phyloP scores from a whole-genome alignment of 2,113 vertebrate species.

The Bolborhynchus lineola region DNA sequence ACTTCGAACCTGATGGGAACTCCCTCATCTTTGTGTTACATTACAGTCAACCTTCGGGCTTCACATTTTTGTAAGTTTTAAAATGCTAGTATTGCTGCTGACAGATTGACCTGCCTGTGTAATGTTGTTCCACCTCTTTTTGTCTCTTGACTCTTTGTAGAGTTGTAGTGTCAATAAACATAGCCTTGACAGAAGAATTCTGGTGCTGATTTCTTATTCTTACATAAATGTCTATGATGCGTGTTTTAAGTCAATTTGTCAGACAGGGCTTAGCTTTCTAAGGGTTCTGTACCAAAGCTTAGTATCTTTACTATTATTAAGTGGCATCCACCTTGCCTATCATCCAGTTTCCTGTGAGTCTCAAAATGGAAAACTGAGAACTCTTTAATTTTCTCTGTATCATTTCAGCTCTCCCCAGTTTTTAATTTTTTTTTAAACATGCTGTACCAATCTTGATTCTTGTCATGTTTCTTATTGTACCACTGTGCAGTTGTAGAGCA shows the following conservation, averaged over 20 bases:
- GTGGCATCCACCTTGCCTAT: background rate
- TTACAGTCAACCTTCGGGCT: background rate
- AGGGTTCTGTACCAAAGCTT: background rate
- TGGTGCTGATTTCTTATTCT: background rate
- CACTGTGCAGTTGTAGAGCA: background rate
- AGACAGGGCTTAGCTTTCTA: background rate
- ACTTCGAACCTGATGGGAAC: background rate
- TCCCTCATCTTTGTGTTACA: background rate
- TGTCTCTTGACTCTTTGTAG: background rate
- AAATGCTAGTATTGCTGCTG: background rate
- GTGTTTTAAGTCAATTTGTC: background rate
- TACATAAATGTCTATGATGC: fast-evolving
- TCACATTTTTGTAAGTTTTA: background rate
- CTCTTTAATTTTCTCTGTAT: background rate
- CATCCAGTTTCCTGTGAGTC: background rate
- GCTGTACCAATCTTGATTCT: fast-evolving
- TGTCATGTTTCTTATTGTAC: background rate
- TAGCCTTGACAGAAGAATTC: background rate
- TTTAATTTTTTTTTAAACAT: background rate
- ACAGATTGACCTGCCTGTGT: no score
- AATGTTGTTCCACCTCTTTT: background rate
- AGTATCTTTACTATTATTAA: background rate
- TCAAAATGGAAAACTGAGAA: background rate
- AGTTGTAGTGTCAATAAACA: background rate
- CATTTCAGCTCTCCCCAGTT: background rate